phyloP scores from a whole-genome alignment of 2,113 vertebrate species.

The Dissostichus mawsoni region DNA sequence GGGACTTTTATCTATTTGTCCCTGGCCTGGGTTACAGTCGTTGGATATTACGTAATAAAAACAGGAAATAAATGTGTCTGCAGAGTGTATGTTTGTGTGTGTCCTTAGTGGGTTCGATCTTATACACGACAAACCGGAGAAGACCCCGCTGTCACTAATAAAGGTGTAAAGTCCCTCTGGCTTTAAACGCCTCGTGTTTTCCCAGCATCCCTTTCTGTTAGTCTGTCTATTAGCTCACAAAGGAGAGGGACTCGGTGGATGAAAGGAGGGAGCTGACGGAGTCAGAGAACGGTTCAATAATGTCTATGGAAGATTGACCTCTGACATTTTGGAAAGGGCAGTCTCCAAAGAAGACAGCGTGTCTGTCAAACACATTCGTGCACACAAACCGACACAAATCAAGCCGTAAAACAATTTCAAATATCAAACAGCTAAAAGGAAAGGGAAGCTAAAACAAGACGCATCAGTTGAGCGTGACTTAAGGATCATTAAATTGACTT shows the following conservation, averaged over 20 bases:
- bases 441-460: background rate
- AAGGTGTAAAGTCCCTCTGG: slow-evolving; percentile 36
- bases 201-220: slow-evolving; percentile 26
- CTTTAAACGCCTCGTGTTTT: slow-evolving; percentile 9
- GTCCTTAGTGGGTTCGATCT: slow-evolving; percentile 4
- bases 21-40: background rate
- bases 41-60: background rate
- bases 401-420: background rate
- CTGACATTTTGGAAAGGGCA: slow-evolving; percentile 55
- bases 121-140: slow-evolving; percentile 18
- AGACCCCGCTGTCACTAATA: slow-evolving; percentile 4
- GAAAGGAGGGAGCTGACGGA: slow-evolving; percentile 38
- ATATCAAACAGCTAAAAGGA: background rate
- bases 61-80: background rate
- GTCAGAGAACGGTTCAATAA: slow-evolving; percentile 44
- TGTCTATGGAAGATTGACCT: slow-evolving; percentile 59
- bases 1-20: background rate
- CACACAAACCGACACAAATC: background rate
- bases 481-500: background rate
- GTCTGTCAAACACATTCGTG: slow-evolving; percentile 1
- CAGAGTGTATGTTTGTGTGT: background rate
- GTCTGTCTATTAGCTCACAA: slow-evolving; percentile 26
- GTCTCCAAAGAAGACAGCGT: slow-evolving; percentile 24
- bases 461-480: background rate
- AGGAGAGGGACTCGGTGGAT: slow-evolving; percentile 30